Conservation (phyloP, 2,888 invertebrate genomes). For the Nomada goodeniana region DNA sequence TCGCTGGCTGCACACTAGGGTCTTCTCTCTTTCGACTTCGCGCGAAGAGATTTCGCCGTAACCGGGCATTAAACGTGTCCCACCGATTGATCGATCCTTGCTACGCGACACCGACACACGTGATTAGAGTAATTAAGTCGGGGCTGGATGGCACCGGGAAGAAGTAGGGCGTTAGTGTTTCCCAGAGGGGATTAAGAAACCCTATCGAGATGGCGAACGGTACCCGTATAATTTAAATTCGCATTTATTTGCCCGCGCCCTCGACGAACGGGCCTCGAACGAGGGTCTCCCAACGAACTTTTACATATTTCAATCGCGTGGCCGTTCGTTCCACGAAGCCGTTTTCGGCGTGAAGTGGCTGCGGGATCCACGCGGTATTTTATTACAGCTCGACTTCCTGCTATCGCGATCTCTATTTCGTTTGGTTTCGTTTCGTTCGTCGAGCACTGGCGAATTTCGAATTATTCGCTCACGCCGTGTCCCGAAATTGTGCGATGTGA, state of each 20-base stretch:
- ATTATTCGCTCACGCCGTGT: no score
- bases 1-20: conserved; percentile 43
- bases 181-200: conserved; percentile 81
- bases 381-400: neutral
- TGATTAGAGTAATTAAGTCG: conserved; percentile 80
- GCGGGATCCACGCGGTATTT: neutral
- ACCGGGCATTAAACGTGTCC: conserved; percentile 34
- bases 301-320: conserved; percentile 15
- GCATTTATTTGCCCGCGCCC: conserved; percentile 46
- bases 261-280: neutral
- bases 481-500: no score
- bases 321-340: neutral
- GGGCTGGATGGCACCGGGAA: conserved; percentile 54
- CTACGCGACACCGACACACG: conserved; percentile 68
- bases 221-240: conserved; percentile 79
- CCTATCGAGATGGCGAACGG: conserved; percentile 74
- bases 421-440: no score
- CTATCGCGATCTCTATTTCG: no score
- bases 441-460: no score
- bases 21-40: conserved; percentile 54
- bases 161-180: conserved; percentile 82
- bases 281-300: conserved; percentile 14
- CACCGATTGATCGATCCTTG: conserved; percentile 60
- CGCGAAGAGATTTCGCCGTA: conserved; percentile 39
- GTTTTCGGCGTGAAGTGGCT: neutral